phyloP scores from a whole-genome alignment of 2,113 vertebrate genomes.

The Catagonus wagneri region DNA sequence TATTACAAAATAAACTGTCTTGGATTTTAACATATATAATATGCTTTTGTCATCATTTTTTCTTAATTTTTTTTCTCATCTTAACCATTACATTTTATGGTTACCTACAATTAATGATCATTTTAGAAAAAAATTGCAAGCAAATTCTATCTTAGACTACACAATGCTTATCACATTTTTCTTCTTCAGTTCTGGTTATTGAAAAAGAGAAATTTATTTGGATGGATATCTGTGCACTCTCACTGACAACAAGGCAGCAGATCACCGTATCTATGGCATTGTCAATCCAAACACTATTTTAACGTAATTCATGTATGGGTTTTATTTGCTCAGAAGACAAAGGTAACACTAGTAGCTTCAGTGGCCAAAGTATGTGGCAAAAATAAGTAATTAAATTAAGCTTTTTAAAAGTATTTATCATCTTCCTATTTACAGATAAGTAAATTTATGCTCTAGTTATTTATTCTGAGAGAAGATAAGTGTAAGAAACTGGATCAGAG shows the following conservation, averaged over 20 bases:
- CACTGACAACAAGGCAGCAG: background rate
- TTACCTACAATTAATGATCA: background rate
- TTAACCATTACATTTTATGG: background rate
- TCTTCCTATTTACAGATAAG: background rate
- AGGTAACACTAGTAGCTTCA: background rate
- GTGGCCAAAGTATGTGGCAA: background rate
- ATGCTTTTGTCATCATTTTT: background rate
- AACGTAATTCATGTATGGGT: background rate
- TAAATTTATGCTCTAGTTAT: background rate
- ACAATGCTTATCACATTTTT: background rate
- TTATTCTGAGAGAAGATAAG: background rate
- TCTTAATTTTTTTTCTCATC: background rate
- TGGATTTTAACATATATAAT: background rate
- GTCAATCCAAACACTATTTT: background rate
- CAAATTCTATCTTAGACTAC: background rate
- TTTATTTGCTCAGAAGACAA: background rate
- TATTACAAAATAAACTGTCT: background rate
- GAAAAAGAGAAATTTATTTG: background rate
- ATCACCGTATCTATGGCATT: background rate
- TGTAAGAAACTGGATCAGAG: background rate
- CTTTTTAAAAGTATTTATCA: background rate
- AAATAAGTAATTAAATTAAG: background rate
- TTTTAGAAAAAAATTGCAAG: background rate
- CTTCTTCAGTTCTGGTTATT: background rate
- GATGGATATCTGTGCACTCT: background rate